These are phyloP conservation scores for Orius laevigatus DNA, from an alignment of 1,140 invertebrate species.

Conservation along the genomic window DNA sequence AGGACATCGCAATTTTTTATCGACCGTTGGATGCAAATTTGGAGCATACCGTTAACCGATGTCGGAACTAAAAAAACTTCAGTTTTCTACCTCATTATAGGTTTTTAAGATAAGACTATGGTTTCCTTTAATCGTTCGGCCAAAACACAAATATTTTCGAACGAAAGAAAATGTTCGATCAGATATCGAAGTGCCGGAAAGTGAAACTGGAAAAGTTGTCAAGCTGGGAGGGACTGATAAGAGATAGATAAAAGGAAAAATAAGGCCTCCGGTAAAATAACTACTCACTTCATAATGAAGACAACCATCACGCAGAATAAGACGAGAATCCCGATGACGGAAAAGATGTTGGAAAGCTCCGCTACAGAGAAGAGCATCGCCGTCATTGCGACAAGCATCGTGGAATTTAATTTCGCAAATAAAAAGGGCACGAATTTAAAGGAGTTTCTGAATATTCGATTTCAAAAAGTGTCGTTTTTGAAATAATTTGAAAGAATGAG, in stretches of 20 bases:
- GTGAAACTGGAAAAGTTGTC: too few species aligned
- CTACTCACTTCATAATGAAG: conserved; percentile 38
- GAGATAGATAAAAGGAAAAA: too few species aligned
- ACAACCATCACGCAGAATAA: conserved; percentile 42
- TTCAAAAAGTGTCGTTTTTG: too few species aligned
- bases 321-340: conserved; percentile 45
- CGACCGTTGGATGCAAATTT: too few species aligned
- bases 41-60: neutral
- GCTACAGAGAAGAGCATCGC: conserved; percentile 45
- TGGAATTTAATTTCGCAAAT: too few species aligned
- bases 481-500: too few species aligned
- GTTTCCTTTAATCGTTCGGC: neutral
- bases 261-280: neutral
- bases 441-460: too few species aligned
- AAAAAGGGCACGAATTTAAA: too few species aligned
- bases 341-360: conserved; percentile 52
- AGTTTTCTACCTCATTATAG: neutral
- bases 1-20: too few species aligned
- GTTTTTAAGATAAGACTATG: neutral
- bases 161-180: conserved; percentile 7
- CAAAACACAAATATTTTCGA: conserved; percentile 9
- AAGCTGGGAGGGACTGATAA: too few species aligned
- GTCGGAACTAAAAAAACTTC: neutral
- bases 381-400: conserved; percentile 30
- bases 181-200: too few species aligned